Base-by-base conservation (phyloP, 2,113 vertebrate species). In the Chelonoidis abingdonii region DNA sequence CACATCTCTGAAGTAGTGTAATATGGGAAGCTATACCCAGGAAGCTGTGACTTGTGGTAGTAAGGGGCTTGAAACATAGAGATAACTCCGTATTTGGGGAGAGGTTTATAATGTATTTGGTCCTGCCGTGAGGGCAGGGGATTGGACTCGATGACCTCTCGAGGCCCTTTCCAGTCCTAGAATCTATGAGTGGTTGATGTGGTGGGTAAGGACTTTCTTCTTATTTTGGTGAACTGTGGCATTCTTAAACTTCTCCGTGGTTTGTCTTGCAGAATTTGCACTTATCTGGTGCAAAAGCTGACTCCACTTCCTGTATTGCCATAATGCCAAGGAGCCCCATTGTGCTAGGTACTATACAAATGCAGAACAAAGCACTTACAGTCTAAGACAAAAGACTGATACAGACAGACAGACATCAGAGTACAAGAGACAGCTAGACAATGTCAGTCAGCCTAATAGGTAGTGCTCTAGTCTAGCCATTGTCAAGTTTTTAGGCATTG, bases 1-100 rank as follows among this genome's bases (percentile, higher is more conserved):
- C 41, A 10, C n/a, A 22, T 72, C 65, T 52, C 24, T 41, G 80
- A 0, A 2, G 0, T 47, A 88, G 3, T 22, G 0, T 0, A 3
- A 8, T 19, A 35, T 11, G 1, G 52, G 81, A 62, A 82, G 84
- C 0, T 3, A 8, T 5, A 1, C 12, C 0, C 0, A 5, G 84
- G 76, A 3, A 56, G 41, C 35, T 53, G 10, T 78, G 22, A 78
- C 41, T 78, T 78, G 75, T 44, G 41, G 24, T 47, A 44, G 41
- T 13, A 14, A 29, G 24, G 19, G 65, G n/a, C 65, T 72, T 72
- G n/a, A 21, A 38, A n/a, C 65, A 22, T 38, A 72, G 11, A 3
- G 24, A 78, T 27, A 76, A 76, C 22, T 76, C 25, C 75, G 27
- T 78, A 27, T 78, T 38, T 47, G 41, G 75, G 41, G 75, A 22